phyloP scores from a whole-genome alignment of 1,140 invertebrate species.

The Leptonema lineaticorne region DNA sequence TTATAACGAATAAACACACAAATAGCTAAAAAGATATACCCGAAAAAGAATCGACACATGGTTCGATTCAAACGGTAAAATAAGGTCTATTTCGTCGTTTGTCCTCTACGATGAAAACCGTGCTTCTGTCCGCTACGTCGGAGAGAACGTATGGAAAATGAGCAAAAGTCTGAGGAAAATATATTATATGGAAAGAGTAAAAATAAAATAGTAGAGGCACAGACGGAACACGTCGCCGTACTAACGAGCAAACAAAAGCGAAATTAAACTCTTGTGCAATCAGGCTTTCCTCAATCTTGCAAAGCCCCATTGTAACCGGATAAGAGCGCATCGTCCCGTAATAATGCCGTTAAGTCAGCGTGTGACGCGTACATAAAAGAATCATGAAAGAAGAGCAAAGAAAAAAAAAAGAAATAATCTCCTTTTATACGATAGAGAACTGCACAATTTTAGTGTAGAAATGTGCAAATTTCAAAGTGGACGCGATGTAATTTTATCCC shows the following conservation, averaged over 20 bases:
- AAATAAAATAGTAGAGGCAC: background rate
- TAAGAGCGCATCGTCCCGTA: slow-evolving; percentile 12
- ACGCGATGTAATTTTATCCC: too few relatives aligned
- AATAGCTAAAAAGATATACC: background rate
- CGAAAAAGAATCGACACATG: background rate
- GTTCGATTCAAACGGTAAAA: too few relatives aligned
- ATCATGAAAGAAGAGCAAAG: background rate
- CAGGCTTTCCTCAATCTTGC: slow-evolving; percentile 12
- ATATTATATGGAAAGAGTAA: background rate
- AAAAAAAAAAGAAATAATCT: too few relatives aligned
- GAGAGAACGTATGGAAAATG: background rate
- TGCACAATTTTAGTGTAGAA: too few relatives aligned
- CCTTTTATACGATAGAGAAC: too few relatives aligned
- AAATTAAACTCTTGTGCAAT: slow-evolving; percentile 19
- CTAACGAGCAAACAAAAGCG: slow-evolving; percentile 19
- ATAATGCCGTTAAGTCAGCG: slow-evolving; percentile 1
- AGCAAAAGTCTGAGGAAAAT: background rate
- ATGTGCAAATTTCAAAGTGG: too few relatives aligned
- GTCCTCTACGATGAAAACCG: too few relatives aligned
- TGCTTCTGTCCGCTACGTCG: background rate
- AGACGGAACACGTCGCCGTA: background rate
- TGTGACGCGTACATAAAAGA: background rate
- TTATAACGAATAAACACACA: slow-evolving; percentile 37
- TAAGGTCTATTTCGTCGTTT: too few relatives aligned
- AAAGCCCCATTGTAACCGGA: slow-evolving; percentile 17